A percentile compares a stretch with the other conserved stretches of the same genome.
Conservation (phyloP, 1,140 invertebrate genomes). For the Helicoverpa armigera region DNA sequence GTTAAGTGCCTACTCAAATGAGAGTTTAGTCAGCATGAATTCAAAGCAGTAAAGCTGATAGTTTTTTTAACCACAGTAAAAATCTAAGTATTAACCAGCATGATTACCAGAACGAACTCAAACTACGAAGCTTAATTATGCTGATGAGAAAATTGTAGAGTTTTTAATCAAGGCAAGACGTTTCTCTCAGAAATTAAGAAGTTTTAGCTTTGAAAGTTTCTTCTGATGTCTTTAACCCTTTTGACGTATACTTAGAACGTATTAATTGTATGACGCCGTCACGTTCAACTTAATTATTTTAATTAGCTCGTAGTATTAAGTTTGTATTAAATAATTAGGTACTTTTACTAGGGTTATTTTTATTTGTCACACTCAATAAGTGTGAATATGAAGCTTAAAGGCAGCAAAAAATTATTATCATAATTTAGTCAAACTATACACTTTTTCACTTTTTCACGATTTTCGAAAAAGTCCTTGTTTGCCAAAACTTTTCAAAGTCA, state of each 20-base stretch:
- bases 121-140: slow-evolving; percentile 13
- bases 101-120: not conserved
- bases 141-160: slow-evolving; percentile 31
- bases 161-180: slow-evolving; percentile 15
- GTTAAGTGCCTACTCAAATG: no score
- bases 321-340: no score
- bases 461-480: no score
- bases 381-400: not conserved
- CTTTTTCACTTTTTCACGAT: no score
- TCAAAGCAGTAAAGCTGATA: not conserved
- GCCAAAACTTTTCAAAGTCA: not conserved
- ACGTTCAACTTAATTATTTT: not conserved
- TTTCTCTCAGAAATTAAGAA: slow-evolving; percentile 9
- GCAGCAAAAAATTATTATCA: no score
- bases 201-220: slow-evolving; percentile 3
- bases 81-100: slow-evolving; percentile 7
- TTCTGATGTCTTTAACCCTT: not conserved
- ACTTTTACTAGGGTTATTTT: no score
- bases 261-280: not conserved
- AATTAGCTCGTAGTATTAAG: not conserved
- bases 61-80: not conserved
- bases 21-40: no score
- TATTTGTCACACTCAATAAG: no score
- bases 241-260: not conserved
- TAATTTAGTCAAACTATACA: no score